Conservation (phyloP, 64 coral and sea anemone species). For the Stichodactyla helianthus region DNA sequence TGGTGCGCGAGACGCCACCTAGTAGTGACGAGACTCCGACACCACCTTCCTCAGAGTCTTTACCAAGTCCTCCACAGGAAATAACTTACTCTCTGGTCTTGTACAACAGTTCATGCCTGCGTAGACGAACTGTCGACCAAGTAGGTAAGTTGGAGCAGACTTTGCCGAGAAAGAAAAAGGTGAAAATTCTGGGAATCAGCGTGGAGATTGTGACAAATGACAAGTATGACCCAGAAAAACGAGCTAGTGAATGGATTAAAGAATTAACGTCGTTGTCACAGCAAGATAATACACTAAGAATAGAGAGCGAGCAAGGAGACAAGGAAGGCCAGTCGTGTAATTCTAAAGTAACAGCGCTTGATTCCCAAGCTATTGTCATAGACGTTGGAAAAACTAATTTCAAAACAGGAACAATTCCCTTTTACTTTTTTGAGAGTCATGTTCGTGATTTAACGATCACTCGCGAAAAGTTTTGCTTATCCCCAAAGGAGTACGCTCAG, state of each 20-base stretch:
- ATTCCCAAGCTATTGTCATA: not conserved
- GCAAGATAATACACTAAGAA: not conserved
- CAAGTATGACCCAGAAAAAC: slow-evolving; percentile 13
- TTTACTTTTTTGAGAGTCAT: slow-evolving; percentile 1
- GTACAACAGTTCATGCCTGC: slow-evolving; percentile 1
- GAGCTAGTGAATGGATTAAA: not conserved
- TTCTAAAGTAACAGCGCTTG: not conserved
- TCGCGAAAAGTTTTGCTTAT: slow-evolving; percentile 11
- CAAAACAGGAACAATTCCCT: not conserved
- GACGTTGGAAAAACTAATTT: slow-evolving; percentile 11
- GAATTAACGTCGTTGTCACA: not conserved
- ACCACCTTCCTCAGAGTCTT: not conserved
- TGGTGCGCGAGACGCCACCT: not conserved
- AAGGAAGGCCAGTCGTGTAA: not conserved
- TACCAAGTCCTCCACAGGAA: slow-evolving; percentile 16
- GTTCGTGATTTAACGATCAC: not conserved
- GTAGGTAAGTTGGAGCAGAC: not conserved
- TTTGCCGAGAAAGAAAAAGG: slow-evolving; percentile 22
- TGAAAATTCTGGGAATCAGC: not conserved
- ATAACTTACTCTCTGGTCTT: not conserved
- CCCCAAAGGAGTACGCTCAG: slow-evolving; percentile 8
- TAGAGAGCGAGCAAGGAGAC: not conserved
- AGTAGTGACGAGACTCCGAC: not conserved
- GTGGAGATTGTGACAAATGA: slow-evolving; percentile 16
- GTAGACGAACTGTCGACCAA: slow-evolving; percentile 11